Base-by-base conservation (phyloP, 2,888 invertebrate genomes). In the Auanema sp. region DNA sequence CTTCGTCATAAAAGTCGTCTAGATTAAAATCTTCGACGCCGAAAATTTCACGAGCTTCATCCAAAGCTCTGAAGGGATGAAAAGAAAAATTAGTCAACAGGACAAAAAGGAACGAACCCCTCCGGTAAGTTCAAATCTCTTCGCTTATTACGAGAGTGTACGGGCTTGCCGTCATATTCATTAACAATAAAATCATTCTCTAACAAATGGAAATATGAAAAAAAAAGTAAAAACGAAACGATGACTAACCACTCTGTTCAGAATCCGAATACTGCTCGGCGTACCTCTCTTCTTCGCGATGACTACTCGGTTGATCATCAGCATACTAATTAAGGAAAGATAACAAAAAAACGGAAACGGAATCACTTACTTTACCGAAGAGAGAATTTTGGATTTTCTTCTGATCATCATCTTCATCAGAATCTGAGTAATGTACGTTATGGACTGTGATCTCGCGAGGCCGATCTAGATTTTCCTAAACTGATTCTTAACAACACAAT, bases 21-120 rank as follows among this genome's bases (percentile, higher is more conserved):
- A 85, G 85, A 60, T 84, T 95, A 85, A 97, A 96, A 84, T 97
- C 97, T 24, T 83, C 79, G n/a, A 96, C 94, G 33, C 97, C 98
- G 84, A 98, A 98, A 73, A 97, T 94, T 84, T 98, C 97, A 85
- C 96, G 95, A 59, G 97, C 98, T 85, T 97, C 94, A 18, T 79
- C 78, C 40, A 79, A 71, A 8, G 78, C 77, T 12, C 75, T 75
- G 49, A n/a, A 65, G 56, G 24, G 11, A 8, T 5, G 47, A 16
- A 47, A 47, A 47, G 47, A 50, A 50, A 33, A 33, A 33, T 5
- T 33, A 33, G 33, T 33, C 8, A 33, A 8, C 33, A 8, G 33
- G 8, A 56, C 18, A 16, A 2, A 21, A 56, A 56, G 14, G 18
- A 21, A 33, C 63, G 14, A 4, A 51, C 58, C 69, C 69, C 57